Percentiles rank a stretch among this genome's conserved stretches.
These are phyloP conservation scores for Hipposideros larvatus DNA, from an alignment of 2,797 vertebrate species.

Conservation along the genomic window DNA sequence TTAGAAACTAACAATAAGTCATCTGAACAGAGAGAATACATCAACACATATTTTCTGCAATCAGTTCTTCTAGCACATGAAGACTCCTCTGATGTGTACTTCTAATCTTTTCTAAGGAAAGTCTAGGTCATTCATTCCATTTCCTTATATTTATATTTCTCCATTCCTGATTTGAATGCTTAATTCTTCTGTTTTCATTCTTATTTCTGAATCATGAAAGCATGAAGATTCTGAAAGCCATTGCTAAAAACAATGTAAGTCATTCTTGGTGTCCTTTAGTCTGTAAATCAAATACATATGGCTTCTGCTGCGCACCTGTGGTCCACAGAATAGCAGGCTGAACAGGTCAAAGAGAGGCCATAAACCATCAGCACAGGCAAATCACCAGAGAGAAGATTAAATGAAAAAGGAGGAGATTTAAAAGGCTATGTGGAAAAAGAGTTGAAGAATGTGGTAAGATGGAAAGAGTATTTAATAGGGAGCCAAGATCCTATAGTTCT, in stretches of 20 bases:
- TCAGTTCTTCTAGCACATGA: constrained; percentile 36
- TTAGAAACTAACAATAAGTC: neutral
- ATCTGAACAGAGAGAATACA: constrained; percentile 3
- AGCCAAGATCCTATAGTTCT: neutral
- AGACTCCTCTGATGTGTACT: neutral
- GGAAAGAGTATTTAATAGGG: neutral
- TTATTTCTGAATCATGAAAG: constrained; percentile 41
- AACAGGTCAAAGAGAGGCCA: neutral
- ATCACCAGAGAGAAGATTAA: neutral
- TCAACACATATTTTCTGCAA: neutral
- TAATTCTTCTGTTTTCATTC: constrained; percentile 17
- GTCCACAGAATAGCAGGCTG: neutral
- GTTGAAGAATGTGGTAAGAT: neutral
- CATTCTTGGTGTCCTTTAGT: neutral
- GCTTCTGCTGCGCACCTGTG: neutral
- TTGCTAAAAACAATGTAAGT: constrained; percentile 24
- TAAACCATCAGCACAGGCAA: neutral
- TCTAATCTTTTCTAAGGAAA: constrained; percentile 36
- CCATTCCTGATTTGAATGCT: neutral
- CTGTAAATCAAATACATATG: neutral
- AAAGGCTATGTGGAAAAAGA: neutral
- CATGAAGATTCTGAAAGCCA: constrained; percentile 4
- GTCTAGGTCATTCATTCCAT: constrained; percentile 11
- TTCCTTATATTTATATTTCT: constrained; percentile 31
- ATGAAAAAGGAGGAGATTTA: neutral